Evolutionary conservation across 2,888 invertebrate genomes (phyloP).

Genomic region (Volucella zonaria): DNA sequence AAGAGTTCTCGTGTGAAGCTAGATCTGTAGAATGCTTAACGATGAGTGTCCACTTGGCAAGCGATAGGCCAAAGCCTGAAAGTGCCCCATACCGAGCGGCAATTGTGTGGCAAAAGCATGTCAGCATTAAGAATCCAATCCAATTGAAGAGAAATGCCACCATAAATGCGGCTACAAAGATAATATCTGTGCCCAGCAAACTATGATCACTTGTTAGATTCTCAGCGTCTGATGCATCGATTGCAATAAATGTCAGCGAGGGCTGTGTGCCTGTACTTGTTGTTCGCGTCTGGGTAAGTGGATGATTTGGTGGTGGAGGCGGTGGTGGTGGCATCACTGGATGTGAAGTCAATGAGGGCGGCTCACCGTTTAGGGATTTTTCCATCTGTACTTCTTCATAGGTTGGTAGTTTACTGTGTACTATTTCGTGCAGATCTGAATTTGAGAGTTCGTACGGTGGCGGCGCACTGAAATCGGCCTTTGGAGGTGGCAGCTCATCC

Average conservation of each 20-base stretch:
- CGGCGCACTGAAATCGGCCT: conserved; percentile 92
- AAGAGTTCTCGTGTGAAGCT: conserved; percentile 93
- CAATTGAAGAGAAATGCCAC: conserved; percentile 98
- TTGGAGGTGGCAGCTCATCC: conserved; percentile 91
- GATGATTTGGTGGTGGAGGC: conserved; percentile 79
- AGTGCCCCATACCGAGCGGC: conserved; percentile 96
- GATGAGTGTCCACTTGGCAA: conserved; percentile 97
- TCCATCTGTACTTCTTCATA: conserved; percentile 96
- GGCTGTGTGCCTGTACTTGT: conserved; percentile 80
- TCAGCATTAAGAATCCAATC: conserved; percentile 94
- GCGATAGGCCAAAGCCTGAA: conserved; percentile 95
- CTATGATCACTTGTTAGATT: conserved; percentile 90
- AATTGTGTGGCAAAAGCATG: conserved; percentile 97
- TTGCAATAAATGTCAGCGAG: conserved; percentile 89
- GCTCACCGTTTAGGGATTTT: conserved; percentile 90
- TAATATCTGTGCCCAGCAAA: conserved; percentile 94
- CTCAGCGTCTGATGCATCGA: conserved; percentile 88
- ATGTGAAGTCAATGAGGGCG: conserved; percentile 80
- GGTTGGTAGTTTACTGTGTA: conserved; percentile 90
- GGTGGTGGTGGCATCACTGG: conserved; percentile 78
- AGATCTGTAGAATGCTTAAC: conserved; percentile 95
- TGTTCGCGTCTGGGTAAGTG: conserved; percentile 78
- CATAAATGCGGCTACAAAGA: conserved; percentile 96
- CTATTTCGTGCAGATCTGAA: conserved; percentile 77
- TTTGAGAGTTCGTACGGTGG: conserved; percentile 91